Conservation (phyloP, 2,113 vertebrate species). For the Rostratula benghalensis region DNA sequence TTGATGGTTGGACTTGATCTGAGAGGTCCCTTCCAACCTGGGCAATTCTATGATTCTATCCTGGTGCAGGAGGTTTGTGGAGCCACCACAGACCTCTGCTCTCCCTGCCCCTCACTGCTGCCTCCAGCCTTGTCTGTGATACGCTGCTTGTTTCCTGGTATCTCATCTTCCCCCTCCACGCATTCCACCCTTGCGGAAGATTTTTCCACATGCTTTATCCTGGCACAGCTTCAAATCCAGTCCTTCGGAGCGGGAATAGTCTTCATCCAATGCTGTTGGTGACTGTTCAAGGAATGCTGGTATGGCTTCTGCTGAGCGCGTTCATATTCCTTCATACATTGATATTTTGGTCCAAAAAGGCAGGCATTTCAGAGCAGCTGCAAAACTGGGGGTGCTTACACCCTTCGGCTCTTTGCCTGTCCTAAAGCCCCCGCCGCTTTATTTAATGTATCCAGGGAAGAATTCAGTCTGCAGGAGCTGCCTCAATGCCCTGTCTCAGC, state of each 20-base stretch:
- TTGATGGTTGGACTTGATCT: too few species aligned
- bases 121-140: not conserved
- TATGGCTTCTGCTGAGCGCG: not conserved
- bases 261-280: not conserved
- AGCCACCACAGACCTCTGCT: not conserved
- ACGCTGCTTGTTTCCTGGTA: not conserved
- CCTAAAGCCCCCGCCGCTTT: not conserved
- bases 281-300: not conserved
- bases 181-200: not conserved
- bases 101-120: not conserved
- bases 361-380: not conserved
- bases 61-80: accelerated
- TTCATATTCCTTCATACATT: not conserved
- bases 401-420: not conserved
- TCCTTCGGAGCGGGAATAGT: not conserved
- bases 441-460: not conserved
- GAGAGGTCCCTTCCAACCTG: too few species aligned
- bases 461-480: not conserved
- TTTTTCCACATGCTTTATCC: not conserved
- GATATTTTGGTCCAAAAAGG: not conserved
- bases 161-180: not conserved
- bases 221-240: not conserved
- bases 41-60: too few species aligned
- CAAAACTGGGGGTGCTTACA: not conserved
- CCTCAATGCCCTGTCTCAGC: not conserved